Percentiles rank a stretch among this genome's conserved stretches.
Evolutionary conservation across 1,140 invertebrate genomes (phyloP).

Genomic region (Drosophila asahinai): DNA sequence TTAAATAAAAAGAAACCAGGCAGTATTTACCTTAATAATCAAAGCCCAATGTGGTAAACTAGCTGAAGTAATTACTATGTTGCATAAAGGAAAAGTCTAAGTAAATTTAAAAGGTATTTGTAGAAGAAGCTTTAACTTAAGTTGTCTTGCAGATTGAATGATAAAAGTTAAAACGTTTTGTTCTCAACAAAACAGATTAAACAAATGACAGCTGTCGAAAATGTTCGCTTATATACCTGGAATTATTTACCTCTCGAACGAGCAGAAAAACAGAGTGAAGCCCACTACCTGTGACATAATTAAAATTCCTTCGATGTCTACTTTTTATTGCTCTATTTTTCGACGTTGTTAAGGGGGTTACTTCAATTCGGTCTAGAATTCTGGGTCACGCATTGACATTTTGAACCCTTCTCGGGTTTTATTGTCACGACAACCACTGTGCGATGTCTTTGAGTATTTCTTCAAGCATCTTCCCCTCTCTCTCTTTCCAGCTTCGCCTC

Average conservation of each 20-base stretch:
- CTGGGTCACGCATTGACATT: neutral
- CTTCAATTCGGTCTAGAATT: neutral
- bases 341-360: neutral
- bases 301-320: slow-evolving; percentile 2
- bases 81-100: no score
- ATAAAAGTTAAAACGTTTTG: neutral
- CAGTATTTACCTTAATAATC: neutral
- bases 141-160: neutral
- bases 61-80: no score
- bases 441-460: slow-evolving; percentile 16
- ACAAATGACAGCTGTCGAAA: slow-evolving; percentile 32
- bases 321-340: slow-evolving; percentile 19
- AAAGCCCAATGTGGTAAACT: neutral
- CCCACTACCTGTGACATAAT: slow-evolving; percentile 13
- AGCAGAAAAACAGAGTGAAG: neutral
- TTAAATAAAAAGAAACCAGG: neutral
- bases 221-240: slow-evolving; percentile 16
- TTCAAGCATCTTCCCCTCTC: neutral
- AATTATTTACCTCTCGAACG: neutral
- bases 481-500: slow-evolving; percentile 15
- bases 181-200: neutral
- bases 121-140: neutral
- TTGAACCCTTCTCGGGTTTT: neutral
- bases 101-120: no score
- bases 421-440: slow-evolving; percentile 33